Evolutionary conservation across 1,140 invertebrate species (phyloP).

Genomic region (Schlechtendalia chinensis): DNA sequence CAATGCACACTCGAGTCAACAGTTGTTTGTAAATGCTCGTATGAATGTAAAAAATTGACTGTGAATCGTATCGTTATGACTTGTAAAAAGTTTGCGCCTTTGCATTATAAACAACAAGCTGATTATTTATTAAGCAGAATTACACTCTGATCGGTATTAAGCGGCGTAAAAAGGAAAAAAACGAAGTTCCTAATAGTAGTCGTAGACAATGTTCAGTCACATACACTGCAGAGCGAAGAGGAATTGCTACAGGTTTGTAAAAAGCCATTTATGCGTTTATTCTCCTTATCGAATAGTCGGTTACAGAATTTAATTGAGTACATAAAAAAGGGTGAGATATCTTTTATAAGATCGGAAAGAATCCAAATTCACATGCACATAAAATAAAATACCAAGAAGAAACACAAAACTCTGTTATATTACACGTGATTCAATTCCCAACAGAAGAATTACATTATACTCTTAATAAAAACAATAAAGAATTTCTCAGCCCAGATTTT

Average conservation of each 20-base stretch:
- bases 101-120: conserved; percentile 17
- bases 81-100: conserved; percentile 15
- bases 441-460: conserved; percentile 32
- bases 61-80: background rate
- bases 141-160: background rate
- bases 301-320: too few species aligned
- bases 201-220: conserved; percentile 9
- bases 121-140: conserved; percentile 24
- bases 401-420: conserved; percentile 12
- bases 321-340: background rate
- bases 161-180: background rate
- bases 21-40: too few species aligned
- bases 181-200: conserved; percentile 20
- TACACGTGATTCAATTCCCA: conserved; percentile 30
- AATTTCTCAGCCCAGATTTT: conserved; percentile 29
- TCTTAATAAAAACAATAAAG: conserved; percentile 18
- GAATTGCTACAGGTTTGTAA: too few species aligned
- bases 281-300: too few species aligned
- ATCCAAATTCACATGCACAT: conserved; percentile 26
- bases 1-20: too few species aligned
- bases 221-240: conserved; percentile 4
- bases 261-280: too few species aligned
- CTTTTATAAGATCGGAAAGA: conserved; percentile 3
- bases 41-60: background rate
- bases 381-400: background rate